A percentile compares a stretch with the other conserved stretches of the same genome.
phyloP scores from a whole-genome alignment of 2,113 vertebrate species.

The Oryzias woworae region DNA sequence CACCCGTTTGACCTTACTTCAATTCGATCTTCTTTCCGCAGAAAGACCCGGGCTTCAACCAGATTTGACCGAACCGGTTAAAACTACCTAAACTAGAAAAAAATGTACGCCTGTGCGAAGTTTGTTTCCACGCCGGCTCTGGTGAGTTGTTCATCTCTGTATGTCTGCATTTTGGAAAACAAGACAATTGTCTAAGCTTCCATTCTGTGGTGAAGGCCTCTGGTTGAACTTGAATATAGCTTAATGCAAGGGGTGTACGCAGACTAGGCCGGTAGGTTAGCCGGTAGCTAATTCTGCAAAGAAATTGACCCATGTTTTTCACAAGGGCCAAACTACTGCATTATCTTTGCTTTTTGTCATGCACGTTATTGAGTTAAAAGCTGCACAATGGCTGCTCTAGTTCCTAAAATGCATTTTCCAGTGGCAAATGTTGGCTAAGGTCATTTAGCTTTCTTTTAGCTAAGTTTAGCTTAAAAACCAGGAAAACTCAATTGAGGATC shows the following conservation, averaged over 20 bases:
- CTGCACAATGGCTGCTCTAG: not conserved
- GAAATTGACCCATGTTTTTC: not conserved
- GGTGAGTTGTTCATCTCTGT: conserved; percentile 76
- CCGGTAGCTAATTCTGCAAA: conserved; percentile 41
- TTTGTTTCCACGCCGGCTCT: conserved; percentile 87
- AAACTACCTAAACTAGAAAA: conserved; percentile 46
- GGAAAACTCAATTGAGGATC: too few species aligned
- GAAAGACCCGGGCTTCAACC: conserved; percentile 74
- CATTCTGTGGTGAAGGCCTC: conserved; percentile 51
- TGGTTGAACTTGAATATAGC: conserved; percentile 65
- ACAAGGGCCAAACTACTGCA: fast-evolving
- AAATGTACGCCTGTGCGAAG: conserved; percentile 92
- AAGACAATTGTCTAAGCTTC: too few species aligned
- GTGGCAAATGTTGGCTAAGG: conserved; percentile 49
- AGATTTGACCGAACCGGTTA: conserved; percentile 61
- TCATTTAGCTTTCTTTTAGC: conserved; percentile 44
- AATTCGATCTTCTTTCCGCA: conserved; percentile 65
- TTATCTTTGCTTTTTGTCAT: not conserved
- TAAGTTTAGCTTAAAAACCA: not conserved
- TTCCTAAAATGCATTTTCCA: not conserved
- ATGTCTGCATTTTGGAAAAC: not conserved
- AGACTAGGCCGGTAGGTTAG: conserved; percentile 47
- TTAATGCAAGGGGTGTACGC: conserved; percentile 65
- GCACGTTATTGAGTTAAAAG: fast-evolving
- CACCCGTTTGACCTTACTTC: conserved; percentile 80